phyloP scores from a whole-genome alignment of 1,140 invertebrate genomes.

The Ericerus pela region DNA sequence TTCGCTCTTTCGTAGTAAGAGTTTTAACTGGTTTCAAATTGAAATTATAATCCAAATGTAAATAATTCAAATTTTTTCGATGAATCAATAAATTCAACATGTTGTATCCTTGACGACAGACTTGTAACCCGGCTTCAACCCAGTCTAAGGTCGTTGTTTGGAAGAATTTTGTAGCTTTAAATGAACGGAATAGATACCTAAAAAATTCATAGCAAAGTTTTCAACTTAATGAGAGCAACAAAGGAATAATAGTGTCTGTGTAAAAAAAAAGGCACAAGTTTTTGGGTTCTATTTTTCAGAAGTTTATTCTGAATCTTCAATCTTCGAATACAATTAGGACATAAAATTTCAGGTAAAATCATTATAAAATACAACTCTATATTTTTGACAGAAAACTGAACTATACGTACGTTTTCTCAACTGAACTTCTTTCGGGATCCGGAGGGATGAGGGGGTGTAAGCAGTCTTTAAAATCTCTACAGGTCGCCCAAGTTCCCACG shows the following conservation, averaged over 20 bases:
- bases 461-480: no score
- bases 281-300: no score
- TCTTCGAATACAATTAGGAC: no score
- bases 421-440: no score
- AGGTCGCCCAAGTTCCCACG: no score
- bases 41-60: conserved; percentile 99
- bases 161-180: conserved; percentile 99
- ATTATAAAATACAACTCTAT: no score
- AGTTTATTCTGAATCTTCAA: no score
- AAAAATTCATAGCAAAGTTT: conserved; percentile 16
- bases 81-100: conserved; percentile 99
- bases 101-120: conserved; percentile 98
- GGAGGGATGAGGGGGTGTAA: no score
- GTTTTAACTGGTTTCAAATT: conserved; percentile 99
- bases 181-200: conserved; percentile 88
- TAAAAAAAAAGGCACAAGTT: no score
- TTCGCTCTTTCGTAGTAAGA: conserved; percentile 95
- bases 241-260: background rate
- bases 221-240: background rate
- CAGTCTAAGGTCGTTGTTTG: conserved; percentile 98
- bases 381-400: no score
- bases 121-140: conserved; percentile 96
- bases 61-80: conserved; percentile 97
- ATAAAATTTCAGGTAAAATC: no score
- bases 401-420: no score